These are phyloP conservation scores for Mystacornis crossleyi DNA, from an alignment of 2,113 vertebrate species.

Conservation along the genomic window DNA sequence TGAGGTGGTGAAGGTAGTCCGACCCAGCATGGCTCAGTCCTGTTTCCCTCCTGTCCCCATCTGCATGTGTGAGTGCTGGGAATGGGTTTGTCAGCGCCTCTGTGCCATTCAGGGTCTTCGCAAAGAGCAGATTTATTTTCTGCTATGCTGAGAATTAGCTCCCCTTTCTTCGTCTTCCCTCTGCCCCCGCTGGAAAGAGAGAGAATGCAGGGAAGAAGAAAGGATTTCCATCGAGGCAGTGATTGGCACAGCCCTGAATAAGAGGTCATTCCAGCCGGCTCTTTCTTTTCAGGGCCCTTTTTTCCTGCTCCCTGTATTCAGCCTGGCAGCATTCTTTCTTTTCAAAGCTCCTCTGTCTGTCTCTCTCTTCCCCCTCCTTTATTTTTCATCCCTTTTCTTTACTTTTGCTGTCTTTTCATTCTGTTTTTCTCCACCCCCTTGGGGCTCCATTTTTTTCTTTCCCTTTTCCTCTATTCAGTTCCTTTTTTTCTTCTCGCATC, in stretches of 20 bases:
- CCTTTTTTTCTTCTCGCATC: conserved; percentile 55
- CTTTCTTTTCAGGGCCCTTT: conserved; percentile 77
- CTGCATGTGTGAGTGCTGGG: neutral
- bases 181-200: conserved; percentile 66
- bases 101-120: neutral
- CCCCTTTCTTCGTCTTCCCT: conserved; percentile 61
- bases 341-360: conserved; percentile 75
- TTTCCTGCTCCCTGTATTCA: conserved; percentile 72
- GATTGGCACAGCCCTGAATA: conserved; percentile 77
- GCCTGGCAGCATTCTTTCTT: conserved; percentile 71
- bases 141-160: conserved; percentile 67
- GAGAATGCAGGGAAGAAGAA: conserved; percentile 74
- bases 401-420: conserved; percentile 73
- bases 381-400: conserved; percentile 74
- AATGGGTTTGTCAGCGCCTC: neutral
- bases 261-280: conserved; percentile 75
- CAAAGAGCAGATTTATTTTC: conserved; percentile 63
- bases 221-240: conserved; percentile 66
- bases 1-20: neutral
- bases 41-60: neutral
- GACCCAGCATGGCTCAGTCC: neutral
- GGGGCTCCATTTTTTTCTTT: conserved; percentile 69
- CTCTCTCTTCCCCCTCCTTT: conserved; percentile 74
- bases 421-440: conserved; percentile 67
- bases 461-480: conserved; percentile 75